A percentile compares a stretch with the other conserved stretches of the same genome.
Evolutionary conservation across 2,888 invertebrate genomes (phyloP).

Genomic region (Thera britannica): DNA sequence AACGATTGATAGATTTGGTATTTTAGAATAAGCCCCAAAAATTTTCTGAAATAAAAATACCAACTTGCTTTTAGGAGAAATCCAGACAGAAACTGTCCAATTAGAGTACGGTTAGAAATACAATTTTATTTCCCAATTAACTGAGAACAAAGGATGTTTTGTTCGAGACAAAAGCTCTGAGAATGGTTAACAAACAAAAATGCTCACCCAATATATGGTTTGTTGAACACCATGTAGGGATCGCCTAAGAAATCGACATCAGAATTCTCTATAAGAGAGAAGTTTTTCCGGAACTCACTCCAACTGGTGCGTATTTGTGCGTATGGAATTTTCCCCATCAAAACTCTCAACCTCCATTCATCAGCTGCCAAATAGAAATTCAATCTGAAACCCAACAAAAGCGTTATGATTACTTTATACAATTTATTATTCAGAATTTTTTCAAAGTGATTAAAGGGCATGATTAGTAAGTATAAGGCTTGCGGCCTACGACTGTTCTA

Average conservation of each 20-base stretch:
- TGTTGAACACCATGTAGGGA: slow-evolving; percentile 78
- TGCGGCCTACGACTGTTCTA: too few species aligned
- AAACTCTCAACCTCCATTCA: slow-evolving; percentile 80
- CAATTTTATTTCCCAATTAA: background rate
- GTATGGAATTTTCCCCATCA: slow-evolving; percentile 67
- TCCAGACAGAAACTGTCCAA: background rate
- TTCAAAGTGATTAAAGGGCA: too few species aligned
- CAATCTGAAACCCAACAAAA: slow-evolving; percentile 63
- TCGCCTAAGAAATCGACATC: slow-evolving; percentile 82
- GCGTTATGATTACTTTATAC: background rate
- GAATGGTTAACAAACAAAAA: background rate
- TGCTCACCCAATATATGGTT: slow-evolving; percentile 82
- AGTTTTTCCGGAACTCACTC: slow-evolving; percentile 77
- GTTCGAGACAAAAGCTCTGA: background rate
- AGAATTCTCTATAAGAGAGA: slow-evolving; percentile 74
- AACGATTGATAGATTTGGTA: slow-evolving; percentile 84
- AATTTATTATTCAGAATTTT: too few species aligned
- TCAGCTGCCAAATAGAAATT: slow-evolving; percentile 84
- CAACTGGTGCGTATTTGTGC: slow-evolving; percentile 73
- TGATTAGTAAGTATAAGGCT: too few species aligned
- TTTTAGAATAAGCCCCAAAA: slow-evolving; percentile 82
- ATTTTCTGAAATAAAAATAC: slow-evolving; percentile 74
- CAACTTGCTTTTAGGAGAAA: background rate
- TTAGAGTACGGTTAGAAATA: background rate
- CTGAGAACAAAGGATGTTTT: background rate